Base-by-base conservation (phyloP, 2,113 vertebrate species). In the Phrynosoma blainvillii region DNA sequence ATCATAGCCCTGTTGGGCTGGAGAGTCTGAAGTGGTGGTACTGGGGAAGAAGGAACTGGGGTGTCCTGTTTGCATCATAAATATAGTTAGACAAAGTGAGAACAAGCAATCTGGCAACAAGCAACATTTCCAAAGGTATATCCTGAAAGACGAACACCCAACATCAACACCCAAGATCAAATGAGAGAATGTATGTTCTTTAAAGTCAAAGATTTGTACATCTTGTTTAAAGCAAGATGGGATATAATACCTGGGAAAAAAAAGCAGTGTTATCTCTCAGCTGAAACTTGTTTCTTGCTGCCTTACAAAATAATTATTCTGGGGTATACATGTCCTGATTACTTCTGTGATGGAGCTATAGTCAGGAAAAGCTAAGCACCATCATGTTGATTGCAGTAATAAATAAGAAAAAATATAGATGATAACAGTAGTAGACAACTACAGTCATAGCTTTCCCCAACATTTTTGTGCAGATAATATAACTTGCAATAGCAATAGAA, bases 11-110 rank as follows among this genome's bases (percentile, higher is more conserved):
- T 97, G 97, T 93, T 93, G 97, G 80, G 96, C 94, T 82, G 91
- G 93, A 82, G 98, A 97, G 89, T 97, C 96, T 87, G 97, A 97
- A 84, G 98, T 97, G 93, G 97, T 96, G 96, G 98, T 98, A 94
- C 96, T 96, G 97, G 98, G 98, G 95, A 97, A 96, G 96, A 98
- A 97, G 95, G 97, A 98, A 96, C 97, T 98, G 97, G 97, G 97
- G 95, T 97, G 98, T 97, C 98, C 98, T 99, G 98, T 97, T 97
- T 90, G 92, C 89, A 97, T 97, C 97, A 97, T 97, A 99, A 97
- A 97, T 95, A 98, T 89, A 96, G 96, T 97, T 96, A 97, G 96
- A 94, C 92, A 95, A 92, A 91, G 4, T 54, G 74, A 81, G 71
- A 85, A 4, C 1, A 89, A 84, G 0, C 0, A 84, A 65, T n/a